Base-by-base conservation (phyloP, 2,797 vertebrate genomes). In the Chaetophractus vellerosus region DNA sequence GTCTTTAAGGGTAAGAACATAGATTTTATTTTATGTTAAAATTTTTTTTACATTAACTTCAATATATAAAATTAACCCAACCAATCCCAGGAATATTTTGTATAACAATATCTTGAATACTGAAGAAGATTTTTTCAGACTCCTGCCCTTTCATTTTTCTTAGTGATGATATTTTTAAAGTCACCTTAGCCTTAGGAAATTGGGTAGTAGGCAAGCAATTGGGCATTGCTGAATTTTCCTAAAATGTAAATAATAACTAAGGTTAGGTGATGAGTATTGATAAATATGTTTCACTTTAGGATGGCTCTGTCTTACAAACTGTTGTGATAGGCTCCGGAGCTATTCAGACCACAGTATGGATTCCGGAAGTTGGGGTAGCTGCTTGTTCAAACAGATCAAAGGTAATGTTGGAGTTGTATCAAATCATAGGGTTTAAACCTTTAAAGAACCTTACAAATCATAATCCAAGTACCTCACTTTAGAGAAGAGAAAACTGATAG, bases 341-440 rank as follows among this genome's bases (percentile, higher is more conserved):
- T 10, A 99, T 99, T 97, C 99, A 99, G 98, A 99, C 99, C 85
- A 99, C 99, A 0, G 99, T 99, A n/a, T 99, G 99, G 99, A 99
- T 99, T 97, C 99, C 99, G 85, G 99, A 99, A 91, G 99, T 99
- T 74, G 99, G 99, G 1, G 99, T 99, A 9, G 99, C 99, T 41
- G 99, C 99, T 93, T 99, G 99, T 93, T 99, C 99, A 97, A 99
- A 99, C 97, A 99, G 99, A 98, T 99, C 99, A 86, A 99, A 99
- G 99, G 99, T 99, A 95, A 97, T 52, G 2, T 55, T 74, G 0
- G 36, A 61, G 0, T 91, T 74, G 28, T 48, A 66, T 55, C 31
- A 52, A 93, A 36, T 91, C 16, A 4, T 55, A 72, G 64, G 26
- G 6, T 80, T 9, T 74, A 72, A 71, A 31, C 24, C 24, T 94